phyloP scores from a whole-genome alignment of 2,113 vertebrate species.

The Hippocampus guttulatus region DNA sequence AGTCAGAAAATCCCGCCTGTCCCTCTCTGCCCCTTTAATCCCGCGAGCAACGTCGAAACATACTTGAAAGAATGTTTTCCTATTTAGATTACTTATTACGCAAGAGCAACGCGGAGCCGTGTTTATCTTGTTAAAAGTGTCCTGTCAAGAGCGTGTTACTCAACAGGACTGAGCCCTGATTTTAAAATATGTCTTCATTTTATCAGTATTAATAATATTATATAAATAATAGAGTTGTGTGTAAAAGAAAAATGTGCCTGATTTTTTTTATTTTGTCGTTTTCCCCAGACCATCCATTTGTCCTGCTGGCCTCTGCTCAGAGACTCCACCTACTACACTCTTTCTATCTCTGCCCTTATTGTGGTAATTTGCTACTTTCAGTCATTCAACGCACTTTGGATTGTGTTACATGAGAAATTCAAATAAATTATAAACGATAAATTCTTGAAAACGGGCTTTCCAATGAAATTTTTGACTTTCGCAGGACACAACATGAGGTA shows the following conservation, averaged over 20 bases:
- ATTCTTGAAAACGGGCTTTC: not conserved
- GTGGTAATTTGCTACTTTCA: slow-evolving; percentile 76
- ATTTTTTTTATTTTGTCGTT: not conserved
- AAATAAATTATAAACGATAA: not conserved
- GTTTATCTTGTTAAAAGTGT: slow-evolving; percentile 26
- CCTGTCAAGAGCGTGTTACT: slow-evolving; percentile 22
- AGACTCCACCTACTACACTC: slow-evolving; percentile 88
- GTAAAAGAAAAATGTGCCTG: not conserved
- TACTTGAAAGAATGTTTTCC: slow-evolving; percentile 30
- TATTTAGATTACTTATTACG: slow-evolving; percentile 39
- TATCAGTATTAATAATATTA: not conserved
- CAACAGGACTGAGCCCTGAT: slow-evolving; percentile 6
- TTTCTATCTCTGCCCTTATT: slow-evolving; percentile 89
- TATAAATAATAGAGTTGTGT: not conserved
- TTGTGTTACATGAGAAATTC: not conserved
- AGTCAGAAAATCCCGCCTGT: slow-evolving; percentile 1
- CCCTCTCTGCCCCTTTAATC: slow-evolving; percentile 29
- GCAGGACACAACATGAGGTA: not conserved
- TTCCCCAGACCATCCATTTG: slow-evolving; percentile 79
- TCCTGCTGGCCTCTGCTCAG: slow-evolving; percentile 90
- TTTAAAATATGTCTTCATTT: not conserved
- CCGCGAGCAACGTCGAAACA: slow-evolving; percentile 24
- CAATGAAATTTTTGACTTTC: not conserved
- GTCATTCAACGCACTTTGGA: not conserved
- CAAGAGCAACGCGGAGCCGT: slow-evolving; percentile 17